Base-by-base conservation (phyloP, 2,888 invertebrate genomes). In the Napeogenes inachia region DNA sequence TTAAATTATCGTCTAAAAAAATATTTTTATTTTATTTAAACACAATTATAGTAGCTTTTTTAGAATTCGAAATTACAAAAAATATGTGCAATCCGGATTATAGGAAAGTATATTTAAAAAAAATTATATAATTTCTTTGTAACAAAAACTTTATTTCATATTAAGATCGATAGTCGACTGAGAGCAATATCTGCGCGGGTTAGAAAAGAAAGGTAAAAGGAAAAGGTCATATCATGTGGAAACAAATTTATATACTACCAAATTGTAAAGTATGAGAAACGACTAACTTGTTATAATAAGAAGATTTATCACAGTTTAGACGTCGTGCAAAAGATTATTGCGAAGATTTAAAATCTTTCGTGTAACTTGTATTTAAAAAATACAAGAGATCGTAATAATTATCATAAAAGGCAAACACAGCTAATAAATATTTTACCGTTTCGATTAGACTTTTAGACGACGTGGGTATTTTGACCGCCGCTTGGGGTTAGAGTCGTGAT, bases 201-300 rank as follows among this genome's bases (percentile, higher is more conserved):
- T 70, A 79, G 78, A 56, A 75, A 82, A 84, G 79, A 75, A 76
- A 72, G 79, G 75, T 82, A 80, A 81, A 65, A 75, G 77, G 78
- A 79, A 86, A 80, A 77, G 87, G 85, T 89, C 89, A 89, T 89
- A 89, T 89, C 89, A 89, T 82, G 82, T 79, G 85, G 80, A 87
- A 84, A 81, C 82, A 84, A 83, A 82, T 81, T 75, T 82, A 79
- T 81, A 78, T 86, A 76, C 82, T 81, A 81, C 82, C 79, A 78
- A 81, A 78, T 77, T 80, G 79, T 82, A 81, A 79, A 77, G 81
- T 78, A 76, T 79, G 80, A 75, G 77, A 78, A 78, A 77, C 79
- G 78, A 77, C 79, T 78, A 82, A 81, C 77, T 82, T 86, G 84
- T 84, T 82, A 80, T 78, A 80, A 75, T 81, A 83, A 80, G 75